Evolutionary conservation across 2,113 vertebrate genomes (phyloP), one percentile per base, ranked within the genome.

Genomic region (Hystrix cristata): DNA sequence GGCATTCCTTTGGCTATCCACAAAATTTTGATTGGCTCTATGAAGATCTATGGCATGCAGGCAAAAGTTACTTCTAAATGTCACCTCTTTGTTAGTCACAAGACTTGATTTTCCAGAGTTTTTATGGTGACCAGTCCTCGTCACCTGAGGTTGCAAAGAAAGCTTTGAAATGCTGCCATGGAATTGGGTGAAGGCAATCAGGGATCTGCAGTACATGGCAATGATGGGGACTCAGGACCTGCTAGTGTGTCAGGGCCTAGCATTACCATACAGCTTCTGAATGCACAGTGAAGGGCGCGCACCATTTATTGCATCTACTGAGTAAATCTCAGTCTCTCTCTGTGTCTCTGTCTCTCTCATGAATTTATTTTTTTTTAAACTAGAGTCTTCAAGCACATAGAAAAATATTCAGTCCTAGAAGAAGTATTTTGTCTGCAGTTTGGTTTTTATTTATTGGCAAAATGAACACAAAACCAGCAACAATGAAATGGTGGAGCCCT

Each of bases 391-490:
- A 94, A 94, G 29, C 21, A 87, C 64, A 46, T 9, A 79, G 60
- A 18, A 48, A 92, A 94, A 88, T 69, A 94, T n/a, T 38, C 18
- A 80, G 25, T 90, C 67, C 91, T 94, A 46, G 51, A 29, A 27
- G 29, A 87, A 93, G 43, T 95, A 62, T 81, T 93, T 65, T 88
- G 21, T 57, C 62, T 85, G 23, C 57, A 97, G 90, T 89, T 95
- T 93, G 38, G 62, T 92, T 94, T 90, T 87, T 94, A 92, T 91
- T 95, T 95, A 93, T 81, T 97, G 88, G 34, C 46, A 71, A 96
- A 93, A 86, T 51, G 53, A 92, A 64, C 29, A 89, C 59, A 97
- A 93, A 88, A 72, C 6, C 67, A 94, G 55, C 29, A 76, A 51
- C 57, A 95, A 27, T 62, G 90, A 94, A 95, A 90, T 82, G 83